A percentile compares a stretch with the other conserved stretches of the same genome.
Evolutionary conservation across 2,113 vertebrate genomes (phyloP).

Genomic region (Miniopterus natalensis): DNA sequence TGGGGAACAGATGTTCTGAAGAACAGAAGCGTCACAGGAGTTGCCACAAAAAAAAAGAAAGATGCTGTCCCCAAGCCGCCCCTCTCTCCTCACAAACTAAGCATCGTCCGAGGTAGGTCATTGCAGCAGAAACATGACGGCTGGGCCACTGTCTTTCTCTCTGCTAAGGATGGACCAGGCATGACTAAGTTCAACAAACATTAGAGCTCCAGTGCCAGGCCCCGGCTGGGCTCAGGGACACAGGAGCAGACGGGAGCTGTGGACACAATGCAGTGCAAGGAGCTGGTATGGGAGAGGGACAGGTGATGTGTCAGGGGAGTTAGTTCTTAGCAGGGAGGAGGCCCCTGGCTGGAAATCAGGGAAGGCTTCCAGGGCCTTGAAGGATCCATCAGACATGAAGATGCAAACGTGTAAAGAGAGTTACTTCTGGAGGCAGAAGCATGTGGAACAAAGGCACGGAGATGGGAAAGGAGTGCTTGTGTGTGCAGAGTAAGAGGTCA

Average conservation of each 20-base stretch:
- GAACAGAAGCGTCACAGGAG: conserved; percentile 99
- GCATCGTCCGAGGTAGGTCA: conserved; percentile 97
- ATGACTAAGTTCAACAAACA: neutral
- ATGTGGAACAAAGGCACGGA: neutral
- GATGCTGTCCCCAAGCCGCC: conserved; percentile 98
- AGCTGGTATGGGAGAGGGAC: neutral
- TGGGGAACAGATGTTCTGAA: conserved; percentile 99
- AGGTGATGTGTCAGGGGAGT: neutral
- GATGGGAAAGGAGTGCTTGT: neutral
- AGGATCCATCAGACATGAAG: neutral
- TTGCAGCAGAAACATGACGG: neutral
- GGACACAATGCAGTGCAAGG: neutral
- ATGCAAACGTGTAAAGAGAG: neutral
- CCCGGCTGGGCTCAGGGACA: neutral
- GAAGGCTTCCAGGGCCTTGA: neutral
- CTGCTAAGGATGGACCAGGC: neutral
- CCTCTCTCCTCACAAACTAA: conserved; percentile 98
- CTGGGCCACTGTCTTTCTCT: conserved; percentile 61
- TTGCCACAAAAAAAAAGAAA: conserved; percentile 99
- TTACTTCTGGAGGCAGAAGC: neutral
- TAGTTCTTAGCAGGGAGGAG: neutral
- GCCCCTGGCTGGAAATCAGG: neutral
- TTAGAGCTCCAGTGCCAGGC: neutral
- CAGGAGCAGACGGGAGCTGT: neutral
- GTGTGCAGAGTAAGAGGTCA: neutral